phyloP scores from a whole-genome alignment of 92 coral and sea anemone genomes.

The Galaxea fascicularis region DNA sequence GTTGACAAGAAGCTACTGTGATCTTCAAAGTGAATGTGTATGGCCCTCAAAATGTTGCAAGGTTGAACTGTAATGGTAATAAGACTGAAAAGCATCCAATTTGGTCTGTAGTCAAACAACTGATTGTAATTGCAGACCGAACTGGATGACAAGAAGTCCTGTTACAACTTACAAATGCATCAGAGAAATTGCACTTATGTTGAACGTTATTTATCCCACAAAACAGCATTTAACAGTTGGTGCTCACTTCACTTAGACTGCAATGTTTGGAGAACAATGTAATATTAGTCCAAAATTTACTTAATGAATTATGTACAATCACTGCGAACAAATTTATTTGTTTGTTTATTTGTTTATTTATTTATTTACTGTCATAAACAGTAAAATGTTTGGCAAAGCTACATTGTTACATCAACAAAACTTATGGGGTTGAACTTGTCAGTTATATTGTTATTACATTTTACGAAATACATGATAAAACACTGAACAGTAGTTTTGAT shows the following conservation, averaged over 20 bases:
- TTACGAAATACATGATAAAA: constrained; percentile 2
- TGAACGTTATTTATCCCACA: background rate
- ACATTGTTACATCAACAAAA: constrained; percentile 1
- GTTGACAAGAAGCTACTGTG: constrained; percentile 50
- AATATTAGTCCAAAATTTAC: constrained; percentile 3
- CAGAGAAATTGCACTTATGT: background rate
- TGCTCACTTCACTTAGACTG: background rate
- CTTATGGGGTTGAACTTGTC: background rate
- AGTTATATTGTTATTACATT: background rate
- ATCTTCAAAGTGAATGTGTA: background rate
- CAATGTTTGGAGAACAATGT: background rate
- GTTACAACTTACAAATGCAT: background rate
- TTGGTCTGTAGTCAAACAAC: too few relatives aligned
- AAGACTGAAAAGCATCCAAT: too few relatives aligned
- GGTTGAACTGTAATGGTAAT: background rate
- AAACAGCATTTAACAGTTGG: too few relatives aligned
- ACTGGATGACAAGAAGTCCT: background rate
- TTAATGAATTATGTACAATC: background rate
- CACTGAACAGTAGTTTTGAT: constrained; percentile 6
- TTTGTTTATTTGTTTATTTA: constrained; percentile 14
- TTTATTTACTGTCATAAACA: constrained; percentile 12
- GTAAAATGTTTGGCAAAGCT: constrained; percentile 3
- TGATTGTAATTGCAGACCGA: background rate
- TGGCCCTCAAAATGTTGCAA: background rate
- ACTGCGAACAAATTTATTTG: background rate